Percentiles rank a stretch among this genome's conserved stretches.
These are phyloP conservation scores for Zygogramma bicolorata DNA, from an alignment of 2,888 invertebrate species.

Conservation along the genomic window DNA sequence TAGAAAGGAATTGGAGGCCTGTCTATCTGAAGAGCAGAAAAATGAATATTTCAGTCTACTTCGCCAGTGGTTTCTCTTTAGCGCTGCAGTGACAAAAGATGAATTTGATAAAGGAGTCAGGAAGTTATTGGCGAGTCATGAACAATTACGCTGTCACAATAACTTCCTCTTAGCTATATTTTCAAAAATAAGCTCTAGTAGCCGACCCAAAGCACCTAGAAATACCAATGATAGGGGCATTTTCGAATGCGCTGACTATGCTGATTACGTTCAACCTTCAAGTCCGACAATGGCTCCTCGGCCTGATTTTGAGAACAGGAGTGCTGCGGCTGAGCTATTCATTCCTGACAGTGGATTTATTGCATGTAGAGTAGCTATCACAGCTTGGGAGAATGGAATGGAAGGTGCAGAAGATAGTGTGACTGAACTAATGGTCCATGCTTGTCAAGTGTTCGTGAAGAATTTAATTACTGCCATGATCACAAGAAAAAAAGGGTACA, in stretches of 20 bases:
- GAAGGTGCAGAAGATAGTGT: conserved; percentile 88
- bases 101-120: conserved; percentile 87
- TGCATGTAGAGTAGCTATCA: conserved; percentile 84
- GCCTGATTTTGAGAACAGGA: conserved; percentile 68
- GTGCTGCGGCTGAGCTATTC: conserved; percentile 80
- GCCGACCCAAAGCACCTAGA: conserved; percentile 59
- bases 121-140: conserved; percentile 76
- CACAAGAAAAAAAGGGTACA: conserved; percentile 85
- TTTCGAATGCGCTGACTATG: conserved; percentile 73
- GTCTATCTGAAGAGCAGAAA: conserved; percentile 77
- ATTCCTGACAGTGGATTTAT: conserved; percentile 88
- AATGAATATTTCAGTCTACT: conserved; percentile 78
- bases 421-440: conserved; percentile 84
- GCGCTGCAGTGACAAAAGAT: conserved; percentile 81
- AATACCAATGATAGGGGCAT: conserved; percentile 60
- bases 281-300: conserved; percentile 65
- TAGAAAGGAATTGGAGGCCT: conserved; percentile 73
- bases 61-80: conserved; percentile 78
- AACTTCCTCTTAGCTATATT: conserved; percentile 83
- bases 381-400: conserved; percentile 90
- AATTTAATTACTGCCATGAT: conserved; percentile 84
- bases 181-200: conserved; percentile 63
- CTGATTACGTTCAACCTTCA: conserved; percentile 71
- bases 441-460: conserved; percentile 85
- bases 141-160: conserved; percentile 85